Base-by-base conservation (phyloP, 30 jellyfish, hydroid and myxozoan genomes). In the Chironex yamaguchii region DNA sequence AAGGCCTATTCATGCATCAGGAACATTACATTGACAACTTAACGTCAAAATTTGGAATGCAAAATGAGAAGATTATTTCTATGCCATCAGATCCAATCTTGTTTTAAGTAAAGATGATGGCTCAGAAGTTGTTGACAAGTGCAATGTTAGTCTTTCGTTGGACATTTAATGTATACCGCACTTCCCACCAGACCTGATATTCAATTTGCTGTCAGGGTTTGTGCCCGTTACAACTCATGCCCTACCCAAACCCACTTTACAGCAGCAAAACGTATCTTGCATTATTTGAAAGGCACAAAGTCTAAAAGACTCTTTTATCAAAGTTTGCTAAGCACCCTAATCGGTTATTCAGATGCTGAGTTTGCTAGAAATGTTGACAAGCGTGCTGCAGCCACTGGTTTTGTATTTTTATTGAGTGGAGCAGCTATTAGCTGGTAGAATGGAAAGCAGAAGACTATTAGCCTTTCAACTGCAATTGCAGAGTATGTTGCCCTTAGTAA, bases 311-410 rank as follows among this genome's bases (percentile, higher is more conserved):
- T 72, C 24, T 20, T 9, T 17, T 35, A 35, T 13, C 27, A 72
- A 51, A n/a, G 49, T 6, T 71, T 3, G 30, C 33, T 6, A 6
- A 22, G 27, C 23, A 58, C 12, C 28, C 29, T 72, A 14, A 26
- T 11, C 4, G 76, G 35, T n/a, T 36, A 6, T 48, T n/a, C 74
- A 6, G 86, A 72, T 27, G 33, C 86, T 12, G 86, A 72, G 36
- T 72, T n/a, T n/a, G 86, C 86, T 34, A 31, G 86, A 72, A 49
- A 72, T 27, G 26, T 72, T 35, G 86, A 72, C 49, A 73, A 72
- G 27, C 20, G 86, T 4, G 24, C 9, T 26, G 23, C 86, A 4
- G 49, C 79, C 23, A 4, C 79, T 2, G 86, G 86, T 21, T 6
- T 27, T 20, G 86, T 72, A 17, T 72, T 72, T 72, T 72, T 1